Percentiles rank a stretch among this genome's conserved stretches.
These are phyloP conservation scores for Mus caroli DNA, from an alignment of 2,797 vertebrate species.

Conservation along the genomic window DNA sequence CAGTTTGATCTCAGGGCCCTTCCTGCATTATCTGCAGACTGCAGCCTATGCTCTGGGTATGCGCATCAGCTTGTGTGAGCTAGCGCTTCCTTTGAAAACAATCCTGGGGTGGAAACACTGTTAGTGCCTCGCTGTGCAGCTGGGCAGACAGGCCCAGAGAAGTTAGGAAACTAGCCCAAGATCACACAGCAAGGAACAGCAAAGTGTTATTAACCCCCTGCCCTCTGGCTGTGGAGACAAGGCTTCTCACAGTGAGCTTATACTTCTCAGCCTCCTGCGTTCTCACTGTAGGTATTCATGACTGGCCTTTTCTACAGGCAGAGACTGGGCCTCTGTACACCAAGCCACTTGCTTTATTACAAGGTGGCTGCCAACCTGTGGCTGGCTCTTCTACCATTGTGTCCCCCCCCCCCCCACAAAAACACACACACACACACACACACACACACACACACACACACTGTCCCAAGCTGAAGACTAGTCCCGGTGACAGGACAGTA, in stretches of 20 bases:
- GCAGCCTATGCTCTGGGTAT: not conserved
- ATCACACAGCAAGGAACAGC: not conserved
- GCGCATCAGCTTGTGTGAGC: not conserved
- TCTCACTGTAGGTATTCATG: not conserved
- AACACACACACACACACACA: too few relatives aligned
- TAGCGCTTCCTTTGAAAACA: not conserved
- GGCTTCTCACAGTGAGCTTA: not conserved
- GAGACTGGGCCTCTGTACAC: not conserved
- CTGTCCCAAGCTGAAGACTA: not conserved
- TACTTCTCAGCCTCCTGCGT: not conserved
- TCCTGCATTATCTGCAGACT: not conserved
- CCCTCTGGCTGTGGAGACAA: not conserved
- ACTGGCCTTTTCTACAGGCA: not conserved
- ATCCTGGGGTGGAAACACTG: not conserved
- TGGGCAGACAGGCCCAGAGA: slow-evolving; percentile 14
- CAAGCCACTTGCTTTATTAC: not conserved
- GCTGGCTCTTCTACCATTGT: not conserved
- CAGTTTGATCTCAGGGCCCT: not conserved
- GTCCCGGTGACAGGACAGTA: not conserved
- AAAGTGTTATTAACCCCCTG: not conserved
- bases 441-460: not conserved
- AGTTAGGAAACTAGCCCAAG: slow-evolving; percentile 26
- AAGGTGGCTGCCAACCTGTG: not conserved
- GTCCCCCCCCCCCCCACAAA: too few relatives aligned
- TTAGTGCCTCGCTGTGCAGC: not conserved